Conservation (phyloP, 1,140 invertebrate species). For the Camponotus floridanus region DNA sequence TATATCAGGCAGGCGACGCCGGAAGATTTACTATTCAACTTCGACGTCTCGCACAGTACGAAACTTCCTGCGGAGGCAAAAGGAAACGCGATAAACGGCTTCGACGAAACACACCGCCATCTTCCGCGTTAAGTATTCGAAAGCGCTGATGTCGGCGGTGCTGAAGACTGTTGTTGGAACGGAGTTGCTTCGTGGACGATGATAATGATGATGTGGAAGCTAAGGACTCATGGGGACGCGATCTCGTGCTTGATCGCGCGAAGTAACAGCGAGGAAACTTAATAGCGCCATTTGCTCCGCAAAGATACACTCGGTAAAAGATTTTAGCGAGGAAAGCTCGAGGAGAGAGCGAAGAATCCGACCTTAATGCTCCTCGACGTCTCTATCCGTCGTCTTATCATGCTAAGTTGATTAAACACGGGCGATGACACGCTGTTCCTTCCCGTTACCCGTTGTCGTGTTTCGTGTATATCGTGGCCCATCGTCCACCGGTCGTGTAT, state of each 20-base stretch:
- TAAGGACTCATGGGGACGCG: background rate
- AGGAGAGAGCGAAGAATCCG: constrained; percentile 29
- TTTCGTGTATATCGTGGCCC: constrained; percentile 23
- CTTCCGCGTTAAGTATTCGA: constrained; percentile 33
- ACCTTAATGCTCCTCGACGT: constrained; percentile 34
- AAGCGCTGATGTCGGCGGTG: constrained; percentile 20
- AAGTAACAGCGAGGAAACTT: constrained; percentile 43
- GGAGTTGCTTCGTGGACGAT: constrained; percentile 12
- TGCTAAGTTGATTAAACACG: constrained; percentile 59
- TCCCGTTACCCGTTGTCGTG: background rate
- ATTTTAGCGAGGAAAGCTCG: background rate
- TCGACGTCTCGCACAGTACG: constrained; percentile 19
- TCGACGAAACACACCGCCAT: constrained; percentile 18
- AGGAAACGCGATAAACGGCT: constrained; percentile 25
- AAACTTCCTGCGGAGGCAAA: constrained; percentile 22
- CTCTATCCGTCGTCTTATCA: constrained; percentile 45
- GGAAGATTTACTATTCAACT: constrained; percentile 52
- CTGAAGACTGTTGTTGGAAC: background rate
- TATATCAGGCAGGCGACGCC: constrained; percentile 16
- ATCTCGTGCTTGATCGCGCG: constrained; percentile 10
- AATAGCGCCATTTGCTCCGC: background rate
- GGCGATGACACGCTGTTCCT: constrained; percentile 34
- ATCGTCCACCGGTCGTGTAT: constrained; percentile 34
- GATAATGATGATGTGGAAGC: constrained; percentile 29
- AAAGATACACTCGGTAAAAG: background rate